Conservation (phyloP, 2,888 invertebrate species). For the Leptopilina drosophilae region DNA sequence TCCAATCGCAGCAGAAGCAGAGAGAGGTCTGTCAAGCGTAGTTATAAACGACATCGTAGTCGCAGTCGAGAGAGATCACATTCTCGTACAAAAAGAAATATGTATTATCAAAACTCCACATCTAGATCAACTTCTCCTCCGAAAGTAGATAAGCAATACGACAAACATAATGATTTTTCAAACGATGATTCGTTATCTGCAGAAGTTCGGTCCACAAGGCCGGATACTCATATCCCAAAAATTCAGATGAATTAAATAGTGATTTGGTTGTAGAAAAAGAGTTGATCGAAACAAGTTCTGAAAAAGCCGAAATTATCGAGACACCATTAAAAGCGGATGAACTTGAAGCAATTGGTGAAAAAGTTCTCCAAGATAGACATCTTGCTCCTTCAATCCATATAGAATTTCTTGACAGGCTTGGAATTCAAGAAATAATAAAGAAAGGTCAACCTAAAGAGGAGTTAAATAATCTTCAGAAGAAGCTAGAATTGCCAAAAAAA, state of each 20-base stretch:
- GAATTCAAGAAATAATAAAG: conserved; percentile 8
- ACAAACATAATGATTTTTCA: background rate
- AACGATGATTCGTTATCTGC: too few species aligned
- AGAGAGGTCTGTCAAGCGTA: background rate
- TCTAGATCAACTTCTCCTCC: background rate
- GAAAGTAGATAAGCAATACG: background rate
- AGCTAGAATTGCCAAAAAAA: background rate
- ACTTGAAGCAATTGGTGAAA: conserved; percentile 1
- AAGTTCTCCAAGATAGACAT: background rate
- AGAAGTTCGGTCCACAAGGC: too few species aligned
- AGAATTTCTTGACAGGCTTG: conserved; percentile 8
- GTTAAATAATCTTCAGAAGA: background rate
- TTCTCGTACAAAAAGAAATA: background rate
- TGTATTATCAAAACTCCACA: background rate
- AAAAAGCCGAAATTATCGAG: background rate
- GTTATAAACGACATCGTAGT: background rate
- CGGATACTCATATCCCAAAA: too few species aligned
- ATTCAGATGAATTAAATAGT: background rate
- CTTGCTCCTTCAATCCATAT: background rate
- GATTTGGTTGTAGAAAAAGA: background rate
- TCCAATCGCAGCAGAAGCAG: background rate
- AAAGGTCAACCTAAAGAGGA: conserved; percentile 2
- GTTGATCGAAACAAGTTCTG: background rate
- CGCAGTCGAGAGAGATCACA: background rate
- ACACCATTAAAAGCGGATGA: background rate